These are phyloP conservation scores for Nebria brevicollis DNA, from an alignment of 2,888 invertebrate genomes.

Conservation along the genomic window DNA sequence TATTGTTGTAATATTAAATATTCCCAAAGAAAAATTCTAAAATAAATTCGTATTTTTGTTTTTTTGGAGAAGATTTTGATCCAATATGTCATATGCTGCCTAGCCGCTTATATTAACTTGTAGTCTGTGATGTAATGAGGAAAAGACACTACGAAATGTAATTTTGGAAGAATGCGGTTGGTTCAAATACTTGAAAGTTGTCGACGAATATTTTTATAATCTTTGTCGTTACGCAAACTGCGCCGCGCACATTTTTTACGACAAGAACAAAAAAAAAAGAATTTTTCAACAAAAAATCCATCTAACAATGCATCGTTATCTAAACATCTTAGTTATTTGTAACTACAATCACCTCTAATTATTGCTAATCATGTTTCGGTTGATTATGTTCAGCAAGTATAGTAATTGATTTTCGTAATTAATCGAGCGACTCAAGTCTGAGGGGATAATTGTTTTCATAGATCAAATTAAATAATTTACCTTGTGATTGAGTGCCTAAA, in stretches of 20 bases:
- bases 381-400: no score
- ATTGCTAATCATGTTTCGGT: no score
- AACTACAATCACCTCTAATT: neutral
- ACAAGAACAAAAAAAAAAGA: neutral
- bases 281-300: neutral
- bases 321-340: neutral
- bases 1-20: neutral
- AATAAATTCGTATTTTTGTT: neutral
- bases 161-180: neutral
- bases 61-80: neutral
- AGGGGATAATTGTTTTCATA: no score
- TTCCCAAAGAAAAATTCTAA: neutral
- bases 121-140: neutral
- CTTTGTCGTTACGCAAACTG: neutral
- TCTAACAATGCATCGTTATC: neutral
- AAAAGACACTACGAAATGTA: neutral
- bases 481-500: no score
- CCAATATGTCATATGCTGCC: neutral
- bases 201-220: neutral
- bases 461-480: no score
- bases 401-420: no score
- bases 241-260: neutral
- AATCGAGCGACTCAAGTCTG: no score
- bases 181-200: neutral
- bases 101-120: neutral